Base-by-base conservation (phyloP, 1,140 invertebrate species). In the Helicoverpa zea region DNA sequence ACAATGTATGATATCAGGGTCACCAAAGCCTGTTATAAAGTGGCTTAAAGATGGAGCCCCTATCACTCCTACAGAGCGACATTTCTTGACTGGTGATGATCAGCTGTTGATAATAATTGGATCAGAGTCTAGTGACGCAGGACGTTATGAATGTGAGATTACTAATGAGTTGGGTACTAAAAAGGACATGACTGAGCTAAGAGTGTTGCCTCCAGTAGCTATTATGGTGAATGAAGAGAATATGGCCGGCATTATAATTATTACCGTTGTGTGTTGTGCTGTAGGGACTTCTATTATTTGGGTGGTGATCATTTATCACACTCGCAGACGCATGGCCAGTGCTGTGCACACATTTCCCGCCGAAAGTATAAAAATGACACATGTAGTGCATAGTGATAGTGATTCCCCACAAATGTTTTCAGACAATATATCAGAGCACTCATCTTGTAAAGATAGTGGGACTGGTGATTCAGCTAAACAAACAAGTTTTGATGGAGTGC, bases 301-400 rank as follows among this genome's bases (percentile, higher is more conserved):
- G 98, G 98, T 98, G 12, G 97, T 98, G 7, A 97, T 99, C 79
- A 98, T 99, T 86, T 98, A 99, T 90, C 97, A 98, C 87, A 98
- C 98, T 1, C 94, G 97, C 70, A 96, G 96, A 90, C 95, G 96
- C 14, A 95, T 96, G 87, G 95, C 95, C 13, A 88, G 88, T 75
- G 87, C 92, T 52, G 87, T 94, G 49, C 91, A 87, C 59, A 89
- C 86, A 68, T 95, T 88, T 90, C 90, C 92, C 68, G 80, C 92
- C 66, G 94, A 95, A 86, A 94, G 88, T 90, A 87, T 95, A 66
- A 94, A 94, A 91, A 92, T 94, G 91, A 94, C 93, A 88, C 91
- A 92, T 90, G 88, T 95, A 66, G 91, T 94, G 82, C 92, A 94
- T 87, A 95, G 92, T 94, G 92, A 94, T 84, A 94, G 94, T 94